These are phyloP conservation scores for Caradrina kadenii DNA, from an alignment of 2,888 invertebrate genomes.

Conservation along the genomic window DNA sequence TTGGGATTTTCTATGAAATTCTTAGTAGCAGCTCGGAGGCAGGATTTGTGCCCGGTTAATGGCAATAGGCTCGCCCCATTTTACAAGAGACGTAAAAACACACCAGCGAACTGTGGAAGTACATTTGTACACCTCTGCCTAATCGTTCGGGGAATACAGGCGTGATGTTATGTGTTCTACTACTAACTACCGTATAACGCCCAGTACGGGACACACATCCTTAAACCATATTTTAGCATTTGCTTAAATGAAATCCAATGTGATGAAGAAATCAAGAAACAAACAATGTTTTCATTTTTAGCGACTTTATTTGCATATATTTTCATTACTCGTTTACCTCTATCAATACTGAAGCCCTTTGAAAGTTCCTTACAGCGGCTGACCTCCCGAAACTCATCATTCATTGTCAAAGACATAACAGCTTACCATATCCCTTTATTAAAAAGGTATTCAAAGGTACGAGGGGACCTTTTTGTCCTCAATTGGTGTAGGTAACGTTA, in stretches of 20 bases:
- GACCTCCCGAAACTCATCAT: constrained; percentile 67
- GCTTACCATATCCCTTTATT: constrained; percentile 71
- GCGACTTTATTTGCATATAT: constrained; percentile 3
- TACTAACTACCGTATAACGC: no score
- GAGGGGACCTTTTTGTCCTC: constrained; percentile 80
- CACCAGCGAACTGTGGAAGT: no score
- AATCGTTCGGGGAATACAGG: no score
- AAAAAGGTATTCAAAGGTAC: constrained; percentile 75
- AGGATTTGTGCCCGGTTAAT: no score
- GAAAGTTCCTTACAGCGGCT: constrained; percentile 56
- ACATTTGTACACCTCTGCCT: no score
- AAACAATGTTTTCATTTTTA: neutral
- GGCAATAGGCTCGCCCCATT: no score
- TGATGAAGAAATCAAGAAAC: neutral
- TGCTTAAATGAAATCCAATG: neutral
- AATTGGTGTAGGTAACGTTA: constrained; percentile 82
- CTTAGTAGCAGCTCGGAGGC: no score
- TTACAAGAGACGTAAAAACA: no score
- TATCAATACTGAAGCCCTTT: constrained; percentile 43
- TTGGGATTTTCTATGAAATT: no score
- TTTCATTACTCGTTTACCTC: constrained; percentile 36
- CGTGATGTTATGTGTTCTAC: no score
- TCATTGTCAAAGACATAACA: constrained; percentile 75
- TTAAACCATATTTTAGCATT: no score
- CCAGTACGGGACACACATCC: no score